Evolutionary conservation across 2,113 vertebrate species (phyloP).

Genomic region (Callipepla californica): DNA sequence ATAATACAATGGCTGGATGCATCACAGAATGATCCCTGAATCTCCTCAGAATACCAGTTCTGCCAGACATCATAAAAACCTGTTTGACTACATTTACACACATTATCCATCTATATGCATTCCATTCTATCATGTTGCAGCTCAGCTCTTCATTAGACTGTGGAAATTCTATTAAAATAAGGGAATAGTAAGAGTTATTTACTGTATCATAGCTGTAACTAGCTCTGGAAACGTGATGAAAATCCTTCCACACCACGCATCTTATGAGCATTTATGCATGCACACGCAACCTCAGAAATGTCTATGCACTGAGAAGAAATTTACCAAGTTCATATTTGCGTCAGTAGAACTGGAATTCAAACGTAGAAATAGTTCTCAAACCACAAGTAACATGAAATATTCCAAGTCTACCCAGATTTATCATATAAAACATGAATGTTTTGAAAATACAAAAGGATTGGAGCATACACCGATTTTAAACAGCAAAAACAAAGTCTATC

Average conservation of each 20-base stretch:
- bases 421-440: background rate
- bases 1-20: accelerated
- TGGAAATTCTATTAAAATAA: background rate
- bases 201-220: background rate
- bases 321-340: background rate
- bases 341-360: background rate
- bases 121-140: accelerated
- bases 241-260: background rate
- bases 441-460: background rate
- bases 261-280: accelerated
- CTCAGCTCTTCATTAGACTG: background rate
- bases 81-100: background rate
- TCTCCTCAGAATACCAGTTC: background rate
- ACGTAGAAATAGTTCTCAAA: background rate
- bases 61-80: accelerated
- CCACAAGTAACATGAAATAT: background rate
- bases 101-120: background rate
- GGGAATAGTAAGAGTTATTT: background rate
- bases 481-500: background rate
- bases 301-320: background rate
- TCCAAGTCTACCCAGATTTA: background rate
- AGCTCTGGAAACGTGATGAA: background rate
- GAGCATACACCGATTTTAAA: background rate
- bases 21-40: no score
- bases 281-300: background rate